Evolutionary conservation across 2,797 vertebrate species (phyloP).

Genomic region (Oceanodroma leucorhoa): DNA sequence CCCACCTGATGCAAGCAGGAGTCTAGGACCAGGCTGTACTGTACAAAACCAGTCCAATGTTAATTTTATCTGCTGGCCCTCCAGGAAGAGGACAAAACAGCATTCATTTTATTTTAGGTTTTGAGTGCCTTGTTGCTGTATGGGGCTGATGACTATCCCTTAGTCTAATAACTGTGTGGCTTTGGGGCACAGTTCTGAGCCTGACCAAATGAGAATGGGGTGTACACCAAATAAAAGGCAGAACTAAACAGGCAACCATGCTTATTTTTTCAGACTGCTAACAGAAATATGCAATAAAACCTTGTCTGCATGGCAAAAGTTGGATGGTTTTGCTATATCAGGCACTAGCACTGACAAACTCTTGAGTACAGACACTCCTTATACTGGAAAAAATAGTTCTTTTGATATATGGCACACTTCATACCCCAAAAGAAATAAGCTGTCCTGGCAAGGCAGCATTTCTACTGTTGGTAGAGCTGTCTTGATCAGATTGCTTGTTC

Average conservation of each 20-base stretch:
- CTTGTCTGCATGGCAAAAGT: neutral
- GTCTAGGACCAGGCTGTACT: neutral
- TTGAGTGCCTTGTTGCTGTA: neutral
- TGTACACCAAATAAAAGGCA: neutral
- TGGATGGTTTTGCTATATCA: neutral
- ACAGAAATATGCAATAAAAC: neutral
- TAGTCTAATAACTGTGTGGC: neutral
- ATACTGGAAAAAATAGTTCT: neutral
- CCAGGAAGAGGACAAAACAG: neutral
- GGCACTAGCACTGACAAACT: neutral
- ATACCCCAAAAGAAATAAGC: neutral
- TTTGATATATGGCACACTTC: neutral
- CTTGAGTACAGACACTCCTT: neutral
- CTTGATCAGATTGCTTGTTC: neutral
- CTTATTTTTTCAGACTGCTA: neutral
- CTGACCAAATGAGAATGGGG: neutral
- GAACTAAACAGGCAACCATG: neutral
- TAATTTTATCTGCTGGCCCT: neutral
- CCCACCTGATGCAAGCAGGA: neutral
- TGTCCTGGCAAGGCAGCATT: neutral
- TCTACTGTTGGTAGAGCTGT: neutral
- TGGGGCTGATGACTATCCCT: neutral
- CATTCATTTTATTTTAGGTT: neutral
- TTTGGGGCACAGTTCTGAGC: neutral
- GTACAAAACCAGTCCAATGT: neutral